phyloP scores from a whole-genome alignment of 2,797 vertebrate species.

The Tenualosa ilisha region DNA sequence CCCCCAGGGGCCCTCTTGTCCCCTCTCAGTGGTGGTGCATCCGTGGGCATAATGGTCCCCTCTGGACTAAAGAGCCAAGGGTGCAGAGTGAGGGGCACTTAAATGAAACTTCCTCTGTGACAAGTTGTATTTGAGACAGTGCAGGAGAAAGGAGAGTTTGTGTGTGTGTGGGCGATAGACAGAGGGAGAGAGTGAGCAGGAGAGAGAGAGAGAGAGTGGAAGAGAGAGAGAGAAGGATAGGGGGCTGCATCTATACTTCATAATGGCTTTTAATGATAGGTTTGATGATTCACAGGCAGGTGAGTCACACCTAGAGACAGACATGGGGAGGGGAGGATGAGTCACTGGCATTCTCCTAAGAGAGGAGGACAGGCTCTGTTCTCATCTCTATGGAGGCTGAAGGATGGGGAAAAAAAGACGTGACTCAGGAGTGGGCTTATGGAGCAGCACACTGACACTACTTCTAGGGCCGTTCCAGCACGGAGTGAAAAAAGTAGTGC shows the following conservation, averaged over 20 bases:
- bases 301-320: conserved; percentile 40
- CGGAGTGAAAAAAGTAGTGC: background rate
- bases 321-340: conserved; percentile 24
- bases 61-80: background rate
- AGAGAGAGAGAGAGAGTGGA: conserved; percentile 23
- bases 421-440: conserved; percentile 8
- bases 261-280: conserved; percentile 43
- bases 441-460: background rate
- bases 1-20: background rate
- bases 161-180: conserved; percentile 3
- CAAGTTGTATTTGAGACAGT: background rate
- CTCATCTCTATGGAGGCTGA: conserved; percentile 2
- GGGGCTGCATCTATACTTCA: conserved; percentile 28
- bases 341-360: background rate
- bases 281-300: conserved; percentile 44
- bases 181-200: background rate
- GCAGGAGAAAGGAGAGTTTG: background rate
- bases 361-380: background rate
- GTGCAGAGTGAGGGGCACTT: background rate
- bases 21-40: background rate
- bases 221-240: background rate
- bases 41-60: background rate
- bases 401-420: conserved; percentile 21
- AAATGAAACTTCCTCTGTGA: conserved; percentile 33
- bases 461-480: background rate